phyloP scores from a whole-genome alignment of 1,140 invertebrate genomes.

The Sycophaga agraensis region DNA sequence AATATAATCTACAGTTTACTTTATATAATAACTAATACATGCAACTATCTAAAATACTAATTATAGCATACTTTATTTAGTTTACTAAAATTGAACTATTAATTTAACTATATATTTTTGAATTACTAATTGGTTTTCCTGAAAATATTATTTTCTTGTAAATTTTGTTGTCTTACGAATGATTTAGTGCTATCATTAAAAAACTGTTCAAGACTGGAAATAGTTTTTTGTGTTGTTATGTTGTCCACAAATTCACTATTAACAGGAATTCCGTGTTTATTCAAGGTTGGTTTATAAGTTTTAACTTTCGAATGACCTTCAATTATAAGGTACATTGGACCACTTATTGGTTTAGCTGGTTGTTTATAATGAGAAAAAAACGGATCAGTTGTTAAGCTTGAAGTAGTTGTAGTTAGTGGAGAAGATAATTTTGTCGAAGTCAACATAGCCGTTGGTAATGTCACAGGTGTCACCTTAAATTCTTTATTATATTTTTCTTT shows the following conservation, averaged over 20 bases:
- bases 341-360: slow-evolving; percentile 62
- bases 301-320: slow-evolving; percentile 82
- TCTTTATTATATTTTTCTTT: too few relatives aligned
- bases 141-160: neutral
- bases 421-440: slow-evolving; percentile 54
- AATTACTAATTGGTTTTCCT: neutral
- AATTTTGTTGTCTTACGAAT: neutral
- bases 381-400: slow-evolving; percentile 57
- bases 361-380: slow-evolving; percentile 67
- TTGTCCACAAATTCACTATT: neutral
- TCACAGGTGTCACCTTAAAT: neutral
- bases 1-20: too few relatives aligned
- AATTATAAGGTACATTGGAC: slow-evolving; percentile 76
- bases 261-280: slow-evolving; percentile 43
- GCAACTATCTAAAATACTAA: too few relatives aligned
- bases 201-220: neutral
- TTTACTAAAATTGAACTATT: too few relatives aligned
- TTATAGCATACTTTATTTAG: too few relatives aligned
- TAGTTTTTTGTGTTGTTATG: neutral
- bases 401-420: slow-evolving; percentile 32
- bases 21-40: too few relatives aligned
- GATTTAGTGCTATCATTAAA: neutral
- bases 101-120: too few relatives aligned
- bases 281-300: slow-evolving; percentile 67
- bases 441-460: slow-evolving; percentile 34